Conservation (phyloP, 2,797 vertebrate species). For the Remorina albescens region DNA sequence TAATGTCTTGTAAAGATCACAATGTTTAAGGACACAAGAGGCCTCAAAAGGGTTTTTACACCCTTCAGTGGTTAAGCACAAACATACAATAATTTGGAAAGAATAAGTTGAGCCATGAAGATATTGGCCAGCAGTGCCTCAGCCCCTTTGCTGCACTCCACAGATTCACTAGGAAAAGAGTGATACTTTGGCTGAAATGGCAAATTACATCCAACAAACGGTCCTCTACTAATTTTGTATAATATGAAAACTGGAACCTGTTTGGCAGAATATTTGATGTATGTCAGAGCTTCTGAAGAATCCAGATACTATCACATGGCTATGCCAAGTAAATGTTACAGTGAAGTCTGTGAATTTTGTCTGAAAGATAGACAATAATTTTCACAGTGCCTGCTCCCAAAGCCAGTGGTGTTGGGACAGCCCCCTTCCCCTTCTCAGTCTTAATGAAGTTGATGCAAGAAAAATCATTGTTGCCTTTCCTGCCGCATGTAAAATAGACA, state of each 20-base stretch:
- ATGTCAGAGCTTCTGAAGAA: background rate
- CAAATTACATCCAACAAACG: slow-evolving; percentile 7
- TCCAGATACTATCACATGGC: background rate
- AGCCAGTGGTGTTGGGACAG: slow-evolving; percentile 29
- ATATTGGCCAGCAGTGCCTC: background rate
- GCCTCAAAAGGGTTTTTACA: background rate
- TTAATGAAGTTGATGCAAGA: slow-evolving; percentile 28
- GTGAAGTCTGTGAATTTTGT: background rate
- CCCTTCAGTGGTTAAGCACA: slow-evolving; percentile 1
- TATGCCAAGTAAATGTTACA: slow-evolving; percentile 5
- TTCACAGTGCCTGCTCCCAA: slow-evolving; percentile 17
- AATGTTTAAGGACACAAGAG: slow-evolving; percentile 1
- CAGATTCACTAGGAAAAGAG: slow-evolving; percentile 1
- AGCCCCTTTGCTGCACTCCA: background rate
- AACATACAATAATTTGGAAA: background rate
- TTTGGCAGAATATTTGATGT: background rate
- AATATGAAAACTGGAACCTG: slow-evolving; percentile 19
- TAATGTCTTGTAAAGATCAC: slow-evolving; percentile 4
- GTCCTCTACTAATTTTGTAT: background rate
- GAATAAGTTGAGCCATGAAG: background rate
- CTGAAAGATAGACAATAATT: background rate
- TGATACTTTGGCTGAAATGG: background rate
- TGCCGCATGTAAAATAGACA: slow-evolving; percentile 21
- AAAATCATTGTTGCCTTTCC: slow-evolving; percentile 8
- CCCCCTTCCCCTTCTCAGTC: background rate